phyloP scores from a whole-genome alignment of 2,888 invertebrate species.

The Luffia ferchaultella region DNA sequence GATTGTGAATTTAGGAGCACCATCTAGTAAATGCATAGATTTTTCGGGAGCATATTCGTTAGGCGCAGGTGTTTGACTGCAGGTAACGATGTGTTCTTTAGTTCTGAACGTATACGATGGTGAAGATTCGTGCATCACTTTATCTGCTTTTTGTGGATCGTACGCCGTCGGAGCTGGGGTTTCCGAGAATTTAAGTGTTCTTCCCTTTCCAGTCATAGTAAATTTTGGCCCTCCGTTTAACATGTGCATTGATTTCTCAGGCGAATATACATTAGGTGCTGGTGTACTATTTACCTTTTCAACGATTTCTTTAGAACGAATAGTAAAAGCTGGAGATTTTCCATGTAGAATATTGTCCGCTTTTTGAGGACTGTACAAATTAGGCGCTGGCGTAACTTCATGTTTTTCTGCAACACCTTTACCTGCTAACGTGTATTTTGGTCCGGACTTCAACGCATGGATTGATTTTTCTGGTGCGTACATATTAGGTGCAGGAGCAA shows the following conservation, averaged over 20 bases:
- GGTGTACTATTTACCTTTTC: constrained; percentile 73
- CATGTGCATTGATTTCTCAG: constrained; percentile 69
- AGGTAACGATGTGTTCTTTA: constrained; percentile 67
- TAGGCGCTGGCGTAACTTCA: constrained; percentile 70
- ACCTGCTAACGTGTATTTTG: constrained; percentile 71
- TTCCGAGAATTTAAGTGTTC: constrained; percentile 61
- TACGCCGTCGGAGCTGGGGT: constrained; percentile 71
- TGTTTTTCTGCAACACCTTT: constrained; percentile 64
- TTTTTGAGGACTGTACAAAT: constrained; percentile 67
- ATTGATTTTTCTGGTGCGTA: constrained; percentile 65
- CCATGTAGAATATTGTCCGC: constrained; percentile 64
- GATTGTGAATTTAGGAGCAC: constrained; percentile 70
- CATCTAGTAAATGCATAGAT: constrained; percentile 55
- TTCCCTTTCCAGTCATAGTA: constrained; percentile 73
- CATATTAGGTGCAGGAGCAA: constrained; percentile 56
- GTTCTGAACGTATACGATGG: constrained; percentile 78
- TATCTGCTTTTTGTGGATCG: constrained; percentile 67
- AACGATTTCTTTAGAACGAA: constrained; percentile 71
- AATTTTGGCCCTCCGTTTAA: constrained; percentile 72
- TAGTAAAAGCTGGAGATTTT: constrained; percentile 74
- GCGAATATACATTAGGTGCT: constrained; percentile 72
- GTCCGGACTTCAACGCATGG: constrained; percentile 61
- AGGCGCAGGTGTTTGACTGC: constrained; percentile 74
- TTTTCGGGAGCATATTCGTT: constrained; percentile 71
- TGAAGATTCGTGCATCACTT: constrained; percentile 64